Conservation (phyloP, 2,888 invertebrate genomes). For the Agriotes lineatus region DNA sequence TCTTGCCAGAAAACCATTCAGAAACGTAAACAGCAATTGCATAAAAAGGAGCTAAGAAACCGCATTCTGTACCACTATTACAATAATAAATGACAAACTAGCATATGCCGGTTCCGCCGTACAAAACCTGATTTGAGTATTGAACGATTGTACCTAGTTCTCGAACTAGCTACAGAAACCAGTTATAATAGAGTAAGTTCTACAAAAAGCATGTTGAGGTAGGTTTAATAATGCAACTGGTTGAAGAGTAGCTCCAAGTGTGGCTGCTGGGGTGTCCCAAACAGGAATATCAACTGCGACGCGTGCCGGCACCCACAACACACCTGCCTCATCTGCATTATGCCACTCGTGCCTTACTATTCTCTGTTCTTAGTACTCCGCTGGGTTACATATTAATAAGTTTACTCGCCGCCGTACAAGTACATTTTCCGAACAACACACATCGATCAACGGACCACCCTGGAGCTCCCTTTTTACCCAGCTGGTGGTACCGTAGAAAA, state of each 20-base stretch:
- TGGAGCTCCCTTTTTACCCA: not conserved
- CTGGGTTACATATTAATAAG: conserved; percentile 38
- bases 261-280: conserved; percentile 49
- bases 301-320: conserved; percentile 50
- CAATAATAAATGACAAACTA: conserved; percentile 50
- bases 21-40: conserved; percentile 33
- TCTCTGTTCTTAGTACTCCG: conserved; percentile 34
- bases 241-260: conserved; percentile 46
- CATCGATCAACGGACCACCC: conserved; percentile 31
- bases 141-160: conserved; percentile 53
- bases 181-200: conserved; percentile 54
- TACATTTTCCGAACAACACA: conserved; percentile 26
- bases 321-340: conserved; percentile 44
- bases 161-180: conserved; percentile 53
- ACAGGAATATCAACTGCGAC: conserved; percentile 53
- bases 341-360: conserved; percentile 44
- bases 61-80: conserved; percentile 44
- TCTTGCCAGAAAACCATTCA: conserved; percentile 25
- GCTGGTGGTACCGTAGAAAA: no score
- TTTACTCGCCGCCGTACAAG: conserved; percentile 22
- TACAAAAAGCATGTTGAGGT: conserved; percentile 56
- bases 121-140: conserved; percentile 51
- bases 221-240: conserved; percentile 50
- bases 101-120: conserved; percentile 47
- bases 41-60: conserved; percentile 30